Evolutionary conservation across 2,797 vertebrate species (phyloP).

Genomic region (Propithecus deckenii): DNA sequence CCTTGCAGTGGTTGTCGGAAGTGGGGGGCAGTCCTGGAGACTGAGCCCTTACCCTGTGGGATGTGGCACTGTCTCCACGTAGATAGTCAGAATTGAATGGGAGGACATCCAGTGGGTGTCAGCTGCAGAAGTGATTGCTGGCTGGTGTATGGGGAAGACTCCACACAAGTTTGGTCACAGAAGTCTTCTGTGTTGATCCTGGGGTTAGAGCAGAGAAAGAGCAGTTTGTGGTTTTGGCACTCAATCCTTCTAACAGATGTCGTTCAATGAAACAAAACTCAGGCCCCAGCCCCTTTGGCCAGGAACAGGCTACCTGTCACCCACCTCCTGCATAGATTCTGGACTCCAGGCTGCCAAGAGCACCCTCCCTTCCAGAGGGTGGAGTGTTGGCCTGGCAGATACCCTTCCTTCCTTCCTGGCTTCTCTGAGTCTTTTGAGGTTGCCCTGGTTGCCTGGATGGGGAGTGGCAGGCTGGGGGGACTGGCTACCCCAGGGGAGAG

Average conservation of each 20-base stretch:
- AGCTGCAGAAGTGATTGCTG: no score
- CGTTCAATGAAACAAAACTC: not conserved
- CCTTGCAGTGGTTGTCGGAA: not conserved
- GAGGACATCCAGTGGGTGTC: not conserved
- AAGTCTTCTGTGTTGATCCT: not conserved
- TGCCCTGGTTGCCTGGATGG: not conserved
- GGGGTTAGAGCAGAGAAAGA: not conserved
- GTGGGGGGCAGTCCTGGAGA: not conserved
- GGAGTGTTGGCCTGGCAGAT: not conserved
- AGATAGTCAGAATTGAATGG: not conserved
- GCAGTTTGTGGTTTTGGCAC: not conserved
- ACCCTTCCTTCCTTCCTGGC: not conserved
- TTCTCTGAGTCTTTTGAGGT: not conserved
- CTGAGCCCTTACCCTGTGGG: not conserved
- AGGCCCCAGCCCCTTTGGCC: not conserved
- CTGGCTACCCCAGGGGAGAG: not conserved
- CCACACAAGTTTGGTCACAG: not conserved
- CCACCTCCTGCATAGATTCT: not conserved
- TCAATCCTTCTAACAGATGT: not conserved
- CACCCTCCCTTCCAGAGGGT: not conserved
- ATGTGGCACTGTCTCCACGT: not conserved
- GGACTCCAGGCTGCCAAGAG: not conserved
- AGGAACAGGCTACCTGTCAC: not conserved
- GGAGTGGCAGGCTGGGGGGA: not conserved
- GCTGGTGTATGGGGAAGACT: not conserved